Evolutionary conservation across 2,113 vertebrate genomes (phyloP).

Genomic region (Philantomba maxwellii): DNA sequence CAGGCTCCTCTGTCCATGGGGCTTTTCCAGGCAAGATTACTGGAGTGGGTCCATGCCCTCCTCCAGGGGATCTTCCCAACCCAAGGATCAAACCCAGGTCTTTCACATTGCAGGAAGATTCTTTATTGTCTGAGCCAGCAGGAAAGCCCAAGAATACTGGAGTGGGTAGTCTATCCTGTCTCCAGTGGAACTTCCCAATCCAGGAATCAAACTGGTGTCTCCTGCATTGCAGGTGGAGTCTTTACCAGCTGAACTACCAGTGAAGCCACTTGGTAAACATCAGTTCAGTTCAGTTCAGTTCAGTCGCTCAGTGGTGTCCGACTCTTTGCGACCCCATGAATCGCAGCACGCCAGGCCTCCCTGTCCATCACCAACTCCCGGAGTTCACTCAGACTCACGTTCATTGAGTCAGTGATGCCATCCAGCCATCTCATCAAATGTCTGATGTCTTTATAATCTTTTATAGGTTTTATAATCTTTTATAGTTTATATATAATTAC

Average conservation of each 20-base stretch:
- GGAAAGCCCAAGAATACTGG: not conserved
- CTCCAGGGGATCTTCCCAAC: not conserved
- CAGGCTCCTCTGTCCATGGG: not conserved
- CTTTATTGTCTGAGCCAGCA: not conserved
- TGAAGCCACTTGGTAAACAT: not conserved
- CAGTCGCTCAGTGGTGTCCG: too few species aligned
- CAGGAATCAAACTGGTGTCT: not conserved
- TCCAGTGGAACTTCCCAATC: not conserved
- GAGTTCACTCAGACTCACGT: too few species aligned
- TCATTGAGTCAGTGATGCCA: too few species aligned
- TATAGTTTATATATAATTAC: not conserved
- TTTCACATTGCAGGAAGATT: not conserved
- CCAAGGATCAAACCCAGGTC: not conserved
- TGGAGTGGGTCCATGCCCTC: not conserved
- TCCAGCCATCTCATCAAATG: not conserved
- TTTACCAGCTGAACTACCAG: not conserved
- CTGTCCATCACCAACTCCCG: too few species aligned
- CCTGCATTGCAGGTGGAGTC: not conserved
- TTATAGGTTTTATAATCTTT: not conserved
- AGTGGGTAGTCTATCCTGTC: not conserved
- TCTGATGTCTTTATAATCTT: not conserved
- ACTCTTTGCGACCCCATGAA: too few species aligned
- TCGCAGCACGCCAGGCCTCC: too few species aligned
- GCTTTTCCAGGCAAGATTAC: not conserved
- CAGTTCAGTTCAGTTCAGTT: too few species aligned